A percentile compares a stretch with the other conserved stretches of the same genome.
phyloP scores from a whole-genome alignment of 2,888 invertebrate genomes.

The Matsumyia berberina region DNA sequence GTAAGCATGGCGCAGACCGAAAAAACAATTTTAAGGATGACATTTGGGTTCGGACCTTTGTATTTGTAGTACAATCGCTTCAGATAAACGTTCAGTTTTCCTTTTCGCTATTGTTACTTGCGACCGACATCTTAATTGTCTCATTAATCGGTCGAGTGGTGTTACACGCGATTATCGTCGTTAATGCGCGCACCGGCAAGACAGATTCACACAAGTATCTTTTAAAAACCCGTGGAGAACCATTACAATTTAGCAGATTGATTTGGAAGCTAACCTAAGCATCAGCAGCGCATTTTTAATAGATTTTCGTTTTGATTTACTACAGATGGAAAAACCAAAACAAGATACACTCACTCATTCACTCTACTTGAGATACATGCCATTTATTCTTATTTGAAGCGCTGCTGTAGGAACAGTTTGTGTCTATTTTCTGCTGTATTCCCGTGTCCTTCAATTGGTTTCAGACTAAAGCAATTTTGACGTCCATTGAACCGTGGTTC shows the following conservation, averaged over 20 bases:
- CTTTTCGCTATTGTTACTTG: not conserved
- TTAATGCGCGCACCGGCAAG: slow-evolving; percentile 61
- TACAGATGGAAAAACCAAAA: slow-evolving; percentile 28
- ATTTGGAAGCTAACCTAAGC: slow-evolving; percentile 31
- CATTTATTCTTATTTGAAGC: slow-evolving; percentile 2
- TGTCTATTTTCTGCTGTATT: not conserved
- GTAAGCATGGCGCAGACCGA: too few species aligned
- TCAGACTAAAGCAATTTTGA: not conserved
- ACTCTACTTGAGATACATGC: slow-evolving; percentile 1
- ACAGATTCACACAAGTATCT: slow-evolving; percentile 60
- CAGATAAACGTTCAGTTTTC: too few species aligned
- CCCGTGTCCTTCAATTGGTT: not conserved
- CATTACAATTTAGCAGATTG: slow-evolving; percentile 27
- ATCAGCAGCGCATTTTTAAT: slow-evolving; percentile 13
- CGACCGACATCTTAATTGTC: slow-evolving; percentile 63
- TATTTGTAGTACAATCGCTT: too few species aligned
- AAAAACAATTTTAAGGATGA: too few species aligned
- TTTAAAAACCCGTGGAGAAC: not conserved
- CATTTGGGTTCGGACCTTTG: too few species aligned
- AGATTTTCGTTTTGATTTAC: slow-evolving; percentile 24
- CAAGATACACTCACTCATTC: slow-evolving; percentile 22
- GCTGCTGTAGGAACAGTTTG: slow-evolving; percentile 1
- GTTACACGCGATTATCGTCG: slow-evolving; percentile 48
- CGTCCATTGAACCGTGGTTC: slow-evolving; percentile 33
- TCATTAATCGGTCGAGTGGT: slow-evolving; percentile 64